Conservation (phyloP, 1,140 invertebrate genomes). For the Battus philenor region DNA sequence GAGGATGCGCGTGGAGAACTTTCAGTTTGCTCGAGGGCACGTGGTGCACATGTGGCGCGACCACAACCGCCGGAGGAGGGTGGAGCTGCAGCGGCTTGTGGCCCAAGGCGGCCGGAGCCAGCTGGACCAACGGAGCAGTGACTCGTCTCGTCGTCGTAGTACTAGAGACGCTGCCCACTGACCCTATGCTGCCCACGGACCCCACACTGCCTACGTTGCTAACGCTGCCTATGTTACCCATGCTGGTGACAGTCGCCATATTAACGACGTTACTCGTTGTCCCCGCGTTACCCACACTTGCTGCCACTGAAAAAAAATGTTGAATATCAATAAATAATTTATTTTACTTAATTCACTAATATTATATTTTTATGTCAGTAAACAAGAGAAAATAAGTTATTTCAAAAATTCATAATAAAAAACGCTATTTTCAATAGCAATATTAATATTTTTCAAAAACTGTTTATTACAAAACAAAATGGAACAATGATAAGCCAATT, state of each 20-base stretch:
- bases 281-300: constrained; percentile 19
- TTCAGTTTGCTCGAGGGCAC: constrained; percentile 51
- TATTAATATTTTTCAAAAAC: too few relatives aligned
- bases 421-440: too few relatives aligned
- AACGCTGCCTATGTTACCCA: constrained; percentile 19
- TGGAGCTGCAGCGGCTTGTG: constrained; percentile 39
- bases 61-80: constrained; percentile 33
- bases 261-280: constrained; percentile 3
- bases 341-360: too few relatives aligned
- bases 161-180: constrained; percentile 19
- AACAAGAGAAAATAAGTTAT: too few relatives aligned
- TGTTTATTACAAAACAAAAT: too few relatives aligned
- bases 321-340: too few relatives aligned
- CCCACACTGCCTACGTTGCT: constrained; percentile 17
- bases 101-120: constrained; percentile 30
- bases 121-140: constrained; percentile 37
- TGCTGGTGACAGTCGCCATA: constrained; percentile 19
- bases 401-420: too few relatives aligned
- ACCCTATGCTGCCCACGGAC: constrained; percentile 21
- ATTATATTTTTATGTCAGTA: too few relatives aligned
- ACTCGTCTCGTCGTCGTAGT: constrained; percentile 24
- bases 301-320: constrained; percentile 24
- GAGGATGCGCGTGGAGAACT: constrained; percentile 56
- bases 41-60: constrained; percentile 42
- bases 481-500: too few relatives aligned